Percentiles rank a stretch among this genome's conserved stretches.
Evolutionary conservation across 2,113 vertebrate species (phyloP).

Genomic region (Pseudorectes ferrugineus): DNA sequence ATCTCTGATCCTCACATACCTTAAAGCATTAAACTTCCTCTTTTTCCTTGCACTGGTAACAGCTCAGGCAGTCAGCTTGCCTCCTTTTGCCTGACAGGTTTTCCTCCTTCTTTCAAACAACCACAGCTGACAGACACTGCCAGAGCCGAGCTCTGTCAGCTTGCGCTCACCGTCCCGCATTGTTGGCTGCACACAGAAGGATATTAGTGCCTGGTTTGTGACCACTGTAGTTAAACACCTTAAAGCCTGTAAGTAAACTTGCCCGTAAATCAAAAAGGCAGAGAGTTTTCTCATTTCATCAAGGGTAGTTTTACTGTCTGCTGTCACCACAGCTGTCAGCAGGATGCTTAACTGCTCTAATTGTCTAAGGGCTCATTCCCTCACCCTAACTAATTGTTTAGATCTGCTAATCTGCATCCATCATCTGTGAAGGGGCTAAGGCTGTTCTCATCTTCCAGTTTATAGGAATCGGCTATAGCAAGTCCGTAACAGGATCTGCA

Average conservation of each 20-base stretch:
- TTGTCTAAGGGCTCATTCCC: conserved; percentile 68
- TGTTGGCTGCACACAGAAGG: background rate
- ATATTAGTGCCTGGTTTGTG: background rate
- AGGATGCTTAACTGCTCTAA: conserved; percentile 69
- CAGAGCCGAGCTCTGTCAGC: background rate
- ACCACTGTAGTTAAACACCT: conserved; percentile 49
- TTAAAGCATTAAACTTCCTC: background rate
- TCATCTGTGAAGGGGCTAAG: conserved; percentile 60
- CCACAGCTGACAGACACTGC: background rate
- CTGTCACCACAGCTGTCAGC: conserved; percentile 78
- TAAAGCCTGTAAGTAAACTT: conserved; percentile 40
- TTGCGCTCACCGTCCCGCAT: background rate
- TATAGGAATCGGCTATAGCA: conserved; percentile 36
- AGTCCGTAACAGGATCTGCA: conserved; percentile 8
- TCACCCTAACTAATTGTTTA: conserved; percentile 76
- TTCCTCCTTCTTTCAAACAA: background rate
- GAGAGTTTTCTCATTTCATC: conserved; percentile 57
- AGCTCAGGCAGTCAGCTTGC: background rate
- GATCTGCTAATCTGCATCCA: conserved; percentile 69
- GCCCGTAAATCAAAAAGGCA: conserved; percentile 68
- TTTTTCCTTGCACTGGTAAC: background rate
- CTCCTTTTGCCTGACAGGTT: background rate
- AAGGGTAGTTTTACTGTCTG: conserved; percentile 61
- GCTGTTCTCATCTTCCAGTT: conserved; percentile 53
- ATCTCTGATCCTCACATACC: conserved; percentile 2